Percentiles rank a stretch among this genome's conserved stretches.
Evolutionary conservation across 2,797 vertebrate genomes (phyloP).

Genomic region (Luscinia megarhynchos): DNA sequence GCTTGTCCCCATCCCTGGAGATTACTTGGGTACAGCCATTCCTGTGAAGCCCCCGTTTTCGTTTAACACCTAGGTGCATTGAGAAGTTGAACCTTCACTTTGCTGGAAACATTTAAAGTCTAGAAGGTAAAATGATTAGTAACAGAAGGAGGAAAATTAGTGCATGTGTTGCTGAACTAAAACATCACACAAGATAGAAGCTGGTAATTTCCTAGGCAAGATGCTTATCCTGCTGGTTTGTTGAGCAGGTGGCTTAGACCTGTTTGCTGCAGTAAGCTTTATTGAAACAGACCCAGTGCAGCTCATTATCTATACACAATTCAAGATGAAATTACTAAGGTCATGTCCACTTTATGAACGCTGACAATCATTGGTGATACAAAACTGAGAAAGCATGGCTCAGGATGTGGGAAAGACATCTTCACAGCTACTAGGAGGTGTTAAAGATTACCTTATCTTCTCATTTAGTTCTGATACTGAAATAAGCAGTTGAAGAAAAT

Average conservation of each 20-base stretch:
- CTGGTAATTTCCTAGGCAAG: neutral
- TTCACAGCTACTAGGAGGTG: neutral
- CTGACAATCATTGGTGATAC: neutral
- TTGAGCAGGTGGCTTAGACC: neutral
- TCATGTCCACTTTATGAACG: neutral
- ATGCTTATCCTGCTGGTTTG: neutral
- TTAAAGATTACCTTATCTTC: neutral
- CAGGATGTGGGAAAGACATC: neutral
- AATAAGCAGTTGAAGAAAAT: constrained; percentile 3
- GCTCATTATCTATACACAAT: neutral
- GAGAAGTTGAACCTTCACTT: neutral
- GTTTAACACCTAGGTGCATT: neutral
- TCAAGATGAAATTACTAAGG: neutral
- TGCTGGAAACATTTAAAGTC: neutral
- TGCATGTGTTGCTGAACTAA: neutral
- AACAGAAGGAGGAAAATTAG: neutral
- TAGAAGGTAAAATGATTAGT: neutral
- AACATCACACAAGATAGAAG: neutral
- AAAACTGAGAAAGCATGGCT: neutral
- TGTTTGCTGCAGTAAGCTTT: neutral
- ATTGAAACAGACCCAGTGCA: neutral
- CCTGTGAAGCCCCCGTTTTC: neutral
- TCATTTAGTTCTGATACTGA: constrained; percentile 11
- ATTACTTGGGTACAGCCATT: neutral
- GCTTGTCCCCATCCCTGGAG: neutral